Percentiles rank a stretch among this genome's conserved stretches.
Conservation (phyloP, 2,888 invertebrate species). For the Chrysolina americana region DNA sequence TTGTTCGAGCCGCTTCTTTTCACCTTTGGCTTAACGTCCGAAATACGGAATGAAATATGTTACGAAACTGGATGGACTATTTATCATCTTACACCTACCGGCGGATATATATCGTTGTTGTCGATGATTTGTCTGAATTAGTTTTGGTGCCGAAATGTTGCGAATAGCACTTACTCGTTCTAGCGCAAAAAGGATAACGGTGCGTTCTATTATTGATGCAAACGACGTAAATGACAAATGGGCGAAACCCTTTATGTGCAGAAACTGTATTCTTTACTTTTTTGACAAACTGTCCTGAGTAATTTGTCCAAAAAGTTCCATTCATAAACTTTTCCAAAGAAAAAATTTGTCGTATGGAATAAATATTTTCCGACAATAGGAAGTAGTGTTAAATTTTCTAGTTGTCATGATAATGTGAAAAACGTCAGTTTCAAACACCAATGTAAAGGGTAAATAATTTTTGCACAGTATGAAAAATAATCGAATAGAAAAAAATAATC, state of each 20-base stretch:
- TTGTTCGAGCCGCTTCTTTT: constrained; percentile 31
- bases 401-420: too few relatives aligned
- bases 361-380: too few relatives aligned
- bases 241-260: background rate
- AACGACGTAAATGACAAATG: constrained; percentile 3
- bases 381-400: too few relatives aligned
- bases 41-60: constrained; percentile 25
- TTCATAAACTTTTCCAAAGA: too few relatives aligned
- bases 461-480: too few relatives aligned
- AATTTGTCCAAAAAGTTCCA: background rate
- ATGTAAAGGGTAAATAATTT: too few relatives aligned
- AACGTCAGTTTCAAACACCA: too few relatives aligned
- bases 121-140: constrained; percentile 28
- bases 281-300: background rate
- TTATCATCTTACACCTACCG: constrained; percentile 25
- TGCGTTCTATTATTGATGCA: constrained; percentile 1
- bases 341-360: too few relatives aligned
- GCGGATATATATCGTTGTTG: background rate
- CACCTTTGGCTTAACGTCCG: constrained; percentile 35
- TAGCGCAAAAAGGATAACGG: constrained; percentile 2
- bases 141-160: constrained; percentile 12
- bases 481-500: too few relatives aligned
- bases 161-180: constrained; percentile 5
- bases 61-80: constrained; percentile 26
- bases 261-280: constrained; percentile 7